Evolutionary conservation across 2,888 invertebrate species (phyloP).

Genomic region (Ormyrus rosae): DNA sequence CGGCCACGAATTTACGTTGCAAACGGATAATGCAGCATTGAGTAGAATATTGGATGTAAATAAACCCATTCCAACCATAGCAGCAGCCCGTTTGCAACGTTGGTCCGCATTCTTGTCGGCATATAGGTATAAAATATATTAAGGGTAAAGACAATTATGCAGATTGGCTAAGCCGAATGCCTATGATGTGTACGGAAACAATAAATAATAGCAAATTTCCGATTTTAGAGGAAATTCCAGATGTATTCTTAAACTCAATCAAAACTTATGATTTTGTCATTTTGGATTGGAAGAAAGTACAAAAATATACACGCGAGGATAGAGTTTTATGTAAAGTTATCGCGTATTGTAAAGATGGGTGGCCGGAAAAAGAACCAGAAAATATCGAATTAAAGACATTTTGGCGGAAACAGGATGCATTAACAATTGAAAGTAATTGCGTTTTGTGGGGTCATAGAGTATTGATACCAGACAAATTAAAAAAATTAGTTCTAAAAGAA

Average conservation of each 20-base stretch:
- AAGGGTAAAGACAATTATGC: slow-evolving; percentile 39
- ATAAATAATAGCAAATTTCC: background rate
- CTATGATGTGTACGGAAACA: slow-evolving; percentile 7
- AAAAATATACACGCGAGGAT: too few relatives aligned
- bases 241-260: too few relatives aligned
- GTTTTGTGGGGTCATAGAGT: slow-evolving; percentile 54
- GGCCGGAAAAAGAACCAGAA: slow-evolving; percentile 41
- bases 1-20: slow-evolving; percentile 62
- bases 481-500: slow-evolving; percentile 52
- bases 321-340: slow-evolving; percentile 46
- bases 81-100: slow-evolving; percentile 37
- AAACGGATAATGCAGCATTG: slow-evolving; percentile 60
- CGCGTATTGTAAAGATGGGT: slow-evolving; percentile 42
- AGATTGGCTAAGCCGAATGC: slow-evolving; percentile 48
- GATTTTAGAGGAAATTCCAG: too few relatives aligned
- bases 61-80: slow-evolving; percentile 53
- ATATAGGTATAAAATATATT: slow-evolving; percentile 40
- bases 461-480: slow-evolving; percentile 49
- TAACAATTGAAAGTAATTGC: slow-evolving; percentile 45
- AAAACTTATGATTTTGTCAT: too few relatives aligned
- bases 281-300: too few relatives aligned
- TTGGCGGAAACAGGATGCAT: slow-evolving; percentile 46
- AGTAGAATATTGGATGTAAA: slow-evolving; percentile 59
- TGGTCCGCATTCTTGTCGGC: slow-evolving; percentile 41
- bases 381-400: slow-evolving; percentile 25